Base-by-base conservation (phyloP, 2,797 vertebrate species). In the Syndactyla subalaris region DNA sequence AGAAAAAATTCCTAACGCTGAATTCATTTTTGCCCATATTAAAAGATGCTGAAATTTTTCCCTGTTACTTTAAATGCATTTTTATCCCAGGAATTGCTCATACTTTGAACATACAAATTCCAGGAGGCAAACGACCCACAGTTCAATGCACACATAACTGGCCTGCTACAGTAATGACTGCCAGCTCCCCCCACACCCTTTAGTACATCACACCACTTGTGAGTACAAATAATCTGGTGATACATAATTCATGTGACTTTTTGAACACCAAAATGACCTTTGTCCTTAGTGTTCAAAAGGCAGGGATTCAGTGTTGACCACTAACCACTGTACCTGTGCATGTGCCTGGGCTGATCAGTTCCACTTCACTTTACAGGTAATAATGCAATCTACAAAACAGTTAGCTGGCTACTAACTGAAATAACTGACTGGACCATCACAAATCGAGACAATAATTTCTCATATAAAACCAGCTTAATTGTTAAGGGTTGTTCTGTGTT, bases 321-420 rank as follows among this genome's bases (percentile, higher is more conserved):
- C 27, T 49, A 30, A 59, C 32, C 22, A 36, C 12, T 11, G 1
- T 0, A 18, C 10, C 34, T 48, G 24, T 27, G 24, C 57, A 51
- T 0, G 1, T 10, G 6, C 32, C 58, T 1, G 1, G 12, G 48
- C 43, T 63, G 22, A 71, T 12, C 7, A 3, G 54, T 29, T 74
- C 49, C 43, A 36, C 30, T 78, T 43, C 12, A 32, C 34, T 62
- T 57, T 7, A 41, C 14, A 76, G 14, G 7, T 34, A 65, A 70
- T 32, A 57, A 45, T 8, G n/a, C 10, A 41, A 74, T 39, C 70
- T 52, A 80, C n/a, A 77, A 29, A 72, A 59, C 23, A 77, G 45
- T 9, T 41, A 54, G 32, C 52, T 54, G 30, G 32, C 30, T 32
- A 8, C 52, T 54, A 54, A 54, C 30, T 85, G 49, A 63, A 83